Base-by-base conservation (phyloP, 2,797 vertebrate genomes). In the Gobio occitaniae region DNA sequence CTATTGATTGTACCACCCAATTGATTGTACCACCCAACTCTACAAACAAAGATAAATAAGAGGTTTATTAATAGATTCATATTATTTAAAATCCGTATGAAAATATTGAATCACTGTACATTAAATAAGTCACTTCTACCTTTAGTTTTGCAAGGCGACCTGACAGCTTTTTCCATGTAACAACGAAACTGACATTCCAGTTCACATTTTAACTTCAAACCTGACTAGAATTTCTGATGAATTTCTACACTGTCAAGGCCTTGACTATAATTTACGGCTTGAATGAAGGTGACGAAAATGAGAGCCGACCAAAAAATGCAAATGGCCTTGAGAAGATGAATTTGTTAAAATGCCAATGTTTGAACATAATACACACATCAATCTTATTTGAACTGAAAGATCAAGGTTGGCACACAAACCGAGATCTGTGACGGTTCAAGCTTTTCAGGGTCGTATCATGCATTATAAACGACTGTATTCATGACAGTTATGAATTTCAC, bases 281-380 rank as follows among this genome's bases (percentile, higher is more conserved):
- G 29, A 32, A 32, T 32, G 54, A 83, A 83, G 71, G 69, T 80
- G 47, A 85, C 3, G 75, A 36, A 78, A 50, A 63, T 59, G 69
- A 75, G 54, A 81, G n/a, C 19, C n/a, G 19, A 38, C 65, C 48
- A 25, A 19, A 68, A 82, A 68, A 44, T 32, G 17, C 78, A 47
- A 68, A 74, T 78, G 84, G 56, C 71, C 84, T 80, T 74, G 50
- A 74, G 54, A 81, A 78, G 86, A 85, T 68, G 47, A 85, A 80
- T 85, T 70, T 77, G 50, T 52, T 44, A n/a, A 48, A 82, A 72
- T n/a, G 6, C 38, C 21, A 32, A 52, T 71, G 78, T 82, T 78
- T 50, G 63, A 85, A 75, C 61, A 68, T 66, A 61, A 77, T 59
- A n/a, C 21, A 68, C 21, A 19, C 66, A 87, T 70, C 66, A 85